Evolutionary conservation across 2,113 vertebrate genomes (phyloP).

Genomic region (Podarcis raffonei): DNA sequence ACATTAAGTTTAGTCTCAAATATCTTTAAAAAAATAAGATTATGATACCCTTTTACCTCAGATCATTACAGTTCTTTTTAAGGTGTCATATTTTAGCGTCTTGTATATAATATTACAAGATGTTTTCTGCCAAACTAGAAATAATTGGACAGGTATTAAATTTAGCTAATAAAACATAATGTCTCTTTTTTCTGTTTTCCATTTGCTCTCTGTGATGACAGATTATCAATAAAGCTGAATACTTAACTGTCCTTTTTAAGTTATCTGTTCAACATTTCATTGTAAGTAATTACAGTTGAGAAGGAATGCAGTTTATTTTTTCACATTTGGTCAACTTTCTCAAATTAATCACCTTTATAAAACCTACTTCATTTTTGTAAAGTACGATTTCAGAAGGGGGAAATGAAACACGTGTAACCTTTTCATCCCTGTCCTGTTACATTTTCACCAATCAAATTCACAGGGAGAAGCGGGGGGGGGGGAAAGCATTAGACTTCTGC

Average conservation of each 20-base stretch:
- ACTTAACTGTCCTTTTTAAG: constrained; percentile 3
- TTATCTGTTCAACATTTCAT: not conserved
- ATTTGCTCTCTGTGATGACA: not conserved
- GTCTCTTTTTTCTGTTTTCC: not conserved
- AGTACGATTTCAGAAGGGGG: not conserved
- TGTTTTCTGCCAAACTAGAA: not conserved
- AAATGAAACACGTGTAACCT: not conserved
- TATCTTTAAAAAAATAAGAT: not conserved
- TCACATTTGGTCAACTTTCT: not conserved
- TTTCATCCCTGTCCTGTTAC: not conserved
- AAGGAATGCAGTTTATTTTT: not conserved
- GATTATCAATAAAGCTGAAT: not conserved
- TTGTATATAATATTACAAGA: not conserved
- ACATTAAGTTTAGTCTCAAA: not conserved
- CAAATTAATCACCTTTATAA: not conserved
- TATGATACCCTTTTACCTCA: not conserved
- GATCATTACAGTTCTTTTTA: not conserved
- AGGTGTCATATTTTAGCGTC: not conserved
- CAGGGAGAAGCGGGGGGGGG: too few species aligned
- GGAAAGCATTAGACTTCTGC: too few species aligned
- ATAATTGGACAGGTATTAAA: constrained; percentile 7
- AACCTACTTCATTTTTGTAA: not conserved
- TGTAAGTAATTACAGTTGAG: not conserved
- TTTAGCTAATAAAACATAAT: not conserved
- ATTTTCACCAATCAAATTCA: not conserved